Evolutionary conservation across 2,888 invertebrate species (phyloP).

Genomic region (Osedax frankpressi): DNA sequence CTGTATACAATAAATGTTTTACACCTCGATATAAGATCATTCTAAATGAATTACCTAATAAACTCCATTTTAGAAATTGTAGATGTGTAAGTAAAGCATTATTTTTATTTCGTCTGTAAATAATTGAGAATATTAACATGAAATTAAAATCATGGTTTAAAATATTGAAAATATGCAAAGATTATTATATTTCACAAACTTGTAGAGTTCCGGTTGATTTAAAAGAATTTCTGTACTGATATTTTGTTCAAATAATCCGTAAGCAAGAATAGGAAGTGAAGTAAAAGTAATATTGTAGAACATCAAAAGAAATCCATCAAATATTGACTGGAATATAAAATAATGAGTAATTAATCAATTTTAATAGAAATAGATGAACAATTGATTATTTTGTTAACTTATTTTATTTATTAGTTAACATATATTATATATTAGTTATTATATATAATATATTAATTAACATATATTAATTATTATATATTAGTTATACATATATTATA

Average conservation of each 20-base stretch:
- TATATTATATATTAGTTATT: too few relatives aligned
- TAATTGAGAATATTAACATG: not conserved
- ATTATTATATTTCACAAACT: conserved; percentile 49
- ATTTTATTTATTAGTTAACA: too few relatives aligned
- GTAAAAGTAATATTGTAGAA: conserved; percentile 66
- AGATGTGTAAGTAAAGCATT: conserved; percentile 28
- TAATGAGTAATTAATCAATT: too few relatives aligned
- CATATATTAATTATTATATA: too few relatives aligned
- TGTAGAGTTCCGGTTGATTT: conserved; percentile 60
- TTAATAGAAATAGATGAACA: too few relatives aligned
- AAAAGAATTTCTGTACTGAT: conserved; percentile 51
- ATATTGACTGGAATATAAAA: conserved; percentile 57
- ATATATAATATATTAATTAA: too few relatives aligned
- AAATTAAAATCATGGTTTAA: not conserved
- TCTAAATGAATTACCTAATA: conserved; percentile 31
- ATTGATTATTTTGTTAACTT: too few relatives aligned
- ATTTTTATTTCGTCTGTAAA: conserved; percentile 13
- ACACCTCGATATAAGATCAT: not conserved
- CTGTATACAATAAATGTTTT: too few relatives aligned
- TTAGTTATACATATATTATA: too few relatives aligned
- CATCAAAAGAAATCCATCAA: conserved; percentile 63
- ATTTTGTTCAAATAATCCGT: conserved; percentile 64
- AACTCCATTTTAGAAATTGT: conserved; percentile 51
- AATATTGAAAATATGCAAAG: not conserved
- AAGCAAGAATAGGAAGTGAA: conserved; percentile 60